Evolutionary conservation across 2,888 invertebrate species (phyloP).

Genomic region (Aphrophora alni): DNA sequence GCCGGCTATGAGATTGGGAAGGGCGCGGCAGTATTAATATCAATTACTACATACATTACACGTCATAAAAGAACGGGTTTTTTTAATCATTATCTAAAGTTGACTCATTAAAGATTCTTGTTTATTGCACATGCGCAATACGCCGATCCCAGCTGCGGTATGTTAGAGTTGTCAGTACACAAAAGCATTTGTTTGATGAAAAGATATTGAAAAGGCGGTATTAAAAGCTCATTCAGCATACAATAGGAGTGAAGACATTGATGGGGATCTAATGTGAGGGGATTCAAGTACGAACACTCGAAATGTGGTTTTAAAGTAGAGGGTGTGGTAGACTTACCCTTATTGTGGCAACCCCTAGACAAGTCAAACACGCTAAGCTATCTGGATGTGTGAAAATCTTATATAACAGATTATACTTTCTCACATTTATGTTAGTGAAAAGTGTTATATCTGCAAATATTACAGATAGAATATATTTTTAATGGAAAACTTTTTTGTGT

Average conservation of each 20-base stretch:
- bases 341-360: background rate
- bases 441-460: no score
- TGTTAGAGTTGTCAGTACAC: background rate
- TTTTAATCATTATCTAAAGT: background rate
- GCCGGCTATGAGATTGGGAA: no score
- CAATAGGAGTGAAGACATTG: background rate
- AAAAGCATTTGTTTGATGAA: conserved; percentile 3
- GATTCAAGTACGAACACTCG: background rate
- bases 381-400: no score
- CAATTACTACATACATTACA: no score
- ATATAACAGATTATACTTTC: no score
- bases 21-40: no score
- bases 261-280: background rate
- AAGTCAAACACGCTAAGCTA: background rate
- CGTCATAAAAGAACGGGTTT: background rate
- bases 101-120: background rate
- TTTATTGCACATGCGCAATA: background rate
- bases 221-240: background rate
- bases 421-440: no score
- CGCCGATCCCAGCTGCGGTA: background rate
- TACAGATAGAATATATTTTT: no score
- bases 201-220: background rate
- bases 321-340: background rate
- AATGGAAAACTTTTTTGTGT: no score
- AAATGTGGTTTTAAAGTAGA: background rate